Conservation (phyloP, 2,888 invertebrate species). For the Aphrophora alni region DNA sequence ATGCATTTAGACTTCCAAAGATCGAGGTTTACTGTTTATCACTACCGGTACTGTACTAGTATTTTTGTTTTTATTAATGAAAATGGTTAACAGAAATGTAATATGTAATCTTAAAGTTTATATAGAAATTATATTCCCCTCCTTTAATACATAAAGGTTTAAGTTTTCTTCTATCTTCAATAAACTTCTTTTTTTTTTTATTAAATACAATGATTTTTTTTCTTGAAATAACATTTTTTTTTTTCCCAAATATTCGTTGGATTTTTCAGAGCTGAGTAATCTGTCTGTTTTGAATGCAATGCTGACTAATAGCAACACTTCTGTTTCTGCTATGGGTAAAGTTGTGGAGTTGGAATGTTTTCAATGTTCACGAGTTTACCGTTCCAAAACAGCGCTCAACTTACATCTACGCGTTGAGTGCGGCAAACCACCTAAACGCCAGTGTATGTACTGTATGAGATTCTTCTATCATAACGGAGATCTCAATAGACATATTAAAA, state of each 20-base stretch:
- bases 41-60: too few species aligned
- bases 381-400: constrained; percentile 24
- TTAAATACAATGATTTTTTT: too few species aligned
- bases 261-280: neutral
- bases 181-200: too few species aligned
- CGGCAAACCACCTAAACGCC: constrained; percentile 38
- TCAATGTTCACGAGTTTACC: constrained; percentile 15
- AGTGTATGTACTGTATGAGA: constrained; percentile 50
- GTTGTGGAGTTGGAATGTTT: constrained; percentile 12
- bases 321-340: neutral
- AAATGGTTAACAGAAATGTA: too few species aligned
- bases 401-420: constrained; percentile 49
- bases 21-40: too few species aligned
- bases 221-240: too few species aligned
- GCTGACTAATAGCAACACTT: neutral
- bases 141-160: too few species aligned
- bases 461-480: constrained; percentile 29
- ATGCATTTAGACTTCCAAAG: too few species aligned
- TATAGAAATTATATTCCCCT: too few species aligned
- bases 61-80: too few species aligned
- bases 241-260: neutral
- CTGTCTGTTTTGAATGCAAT: neutral
- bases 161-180: too few species aligned
- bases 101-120: too few species aligned
- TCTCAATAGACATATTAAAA: constrained; percentile 21